Evolutionary conservation across 2,797 vertebrate genomes (phyloP).

Genomic region (Podargus strigoides): DNA sequence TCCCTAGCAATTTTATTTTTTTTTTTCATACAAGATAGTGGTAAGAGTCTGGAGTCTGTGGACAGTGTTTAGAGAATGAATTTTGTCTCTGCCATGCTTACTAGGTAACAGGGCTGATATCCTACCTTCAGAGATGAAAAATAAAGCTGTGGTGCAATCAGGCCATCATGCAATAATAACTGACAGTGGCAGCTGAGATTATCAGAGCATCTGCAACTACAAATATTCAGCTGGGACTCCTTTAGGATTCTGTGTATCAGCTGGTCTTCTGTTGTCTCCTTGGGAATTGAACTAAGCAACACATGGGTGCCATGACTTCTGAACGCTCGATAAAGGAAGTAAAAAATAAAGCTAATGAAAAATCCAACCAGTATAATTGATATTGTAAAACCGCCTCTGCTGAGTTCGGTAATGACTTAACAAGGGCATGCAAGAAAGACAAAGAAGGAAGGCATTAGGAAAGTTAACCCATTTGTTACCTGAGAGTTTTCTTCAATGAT

Average conservation of each 20-base stretch:
- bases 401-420: neutral
- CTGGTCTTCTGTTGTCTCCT: neutral
- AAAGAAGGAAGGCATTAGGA: neutral
- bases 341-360: constrained; percentile 1
- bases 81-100: neutral
- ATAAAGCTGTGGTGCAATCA: neutral
- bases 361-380: neutral
- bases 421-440: neutral
- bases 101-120: neutral
- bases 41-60: neutral
- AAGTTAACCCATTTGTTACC: constrained; percentile 12
- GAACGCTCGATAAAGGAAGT: neutral
- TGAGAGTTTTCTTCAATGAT: neutral
- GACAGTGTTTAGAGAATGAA: neutral
- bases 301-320: constrained; percentile 21
- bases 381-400: neutral
- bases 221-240: constrained; percentile 12
- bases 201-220: neutral
- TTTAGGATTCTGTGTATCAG: constrained; percentile 5
- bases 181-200: neutral
- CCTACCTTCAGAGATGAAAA: constrained; percentile 9
- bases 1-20: neutral
- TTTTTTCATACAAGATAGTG: neutral
- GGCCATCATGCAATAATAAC: neutral
- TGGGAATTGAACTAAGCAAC: neutral